Conservation (phyloP, 2,888 invertebrate genomes). For the Lydus trimaculatus region DNA sequence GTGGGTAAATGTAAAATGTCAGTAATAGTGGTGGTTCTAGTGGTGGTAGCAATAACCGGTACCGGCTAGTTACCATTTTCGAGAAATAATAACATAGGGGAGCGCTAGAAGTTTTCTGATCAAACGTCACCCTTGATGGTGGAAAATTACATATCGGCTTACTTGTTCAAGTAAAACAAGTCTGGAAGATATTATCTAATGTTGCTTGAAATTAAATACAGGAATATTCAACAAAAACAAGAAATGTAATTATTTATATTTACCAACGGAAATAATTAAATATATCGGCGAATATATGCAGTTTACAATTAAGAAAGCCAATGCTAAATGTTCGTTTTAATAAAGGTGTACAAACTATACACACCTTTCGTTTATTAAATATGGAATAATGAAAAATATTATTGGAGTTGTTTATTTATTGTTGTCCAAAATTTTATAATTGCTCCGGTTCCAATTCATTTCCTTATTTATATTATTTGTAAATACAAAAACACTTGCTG, state of each 20-base stretch:
- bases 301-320: not conserved
- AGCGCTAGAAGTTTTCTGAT: not conserved
- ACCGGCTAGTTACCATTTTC: not conserved
- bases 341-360: not conserved
- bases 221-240: too few relatives aligned
- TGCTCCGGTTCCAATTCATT: too few relatives aligned
- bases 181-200: not conserved
- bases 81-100: not conserved
- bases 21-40: not conserved
- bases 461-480: not conserved
- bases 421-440: too few relatives aligned
- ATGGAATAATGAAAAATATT: too few relatives aligned
- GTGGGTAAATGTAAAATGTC: not conserved
- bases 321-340: not conserved
- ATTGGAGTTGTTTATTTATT: too few relatives aligned
- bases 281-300: not conserved
- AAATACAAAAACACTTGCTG: too few relatives aligned
- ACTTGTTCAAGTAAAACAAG: not conserved
- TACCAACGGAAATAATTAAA: not conserved
- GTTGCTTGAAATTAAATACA: not conserved
- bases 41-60: not conserved
- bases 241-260: not conserved
- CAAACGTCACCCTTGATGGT: conserved; percentile 6
- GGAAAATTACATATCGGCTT: not conserved
- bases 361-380: not conserved